Evolutionary conservation across 2,113 vertebrate species (phyloP), one percentile per base, ranked within the genome.

Genomic region (Ophiodon elongatus): DNA sequence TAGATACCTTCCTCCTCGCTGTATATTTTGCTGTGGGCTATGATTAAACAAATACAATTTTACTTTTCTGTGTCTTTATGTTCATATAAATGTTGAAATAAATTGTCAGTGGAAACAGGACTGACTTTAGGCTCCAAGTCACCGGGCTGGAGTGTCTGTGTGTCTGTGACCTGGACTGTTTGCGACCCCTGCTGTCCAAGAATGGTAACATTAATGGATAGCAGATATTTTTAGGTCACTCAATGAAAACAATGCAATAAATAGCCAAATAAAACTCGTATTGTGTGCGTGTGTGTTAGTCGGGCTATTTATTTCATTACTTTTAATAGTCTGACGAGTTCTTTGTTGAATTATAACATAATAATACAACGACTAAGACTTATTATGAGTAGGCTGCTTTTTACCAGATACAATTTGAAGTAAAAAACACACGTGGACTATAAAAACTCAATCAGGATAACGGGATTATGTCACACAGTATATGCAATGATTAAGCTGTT

Each of bases 161-260:
- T 45, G 35, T 43, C 2, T 13, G 37, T 2, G 1, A 73, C 29
- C 6, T 64, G 73, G 60, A n/a, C 65, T 63, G 66, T 56, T 39
- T 82, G 83, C 84, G 91, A 89, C 91, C 11, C 86, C 93, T 94
- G 90, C 84, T 89, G 93, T 74, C 41, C 2, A 52, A 59, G 1
- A 25, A 1, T 41, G 72, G 69, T 39, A 82, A 79, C 19, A 52
- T 25, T 2, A 15, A 65, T 6, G 1, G 0, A 31, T 0, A 50
- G 17, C 2, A 14, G 11, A 27, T 1, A 23, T 27, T 13, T 35
- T 8, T 7, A 33, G 11, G 10, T 56, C 8, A 15, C 43, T 60
- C 2, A 57, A 13, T 57, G 4, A 29, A 59, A 59, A 59, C 56
- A 27, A 59, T 27, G 13, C 56, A 59, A 57, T 15, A 14, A 59